Conservation (phyloP, 2,113 vertebrate genomes). For the Strigops habroptila region DNA sequence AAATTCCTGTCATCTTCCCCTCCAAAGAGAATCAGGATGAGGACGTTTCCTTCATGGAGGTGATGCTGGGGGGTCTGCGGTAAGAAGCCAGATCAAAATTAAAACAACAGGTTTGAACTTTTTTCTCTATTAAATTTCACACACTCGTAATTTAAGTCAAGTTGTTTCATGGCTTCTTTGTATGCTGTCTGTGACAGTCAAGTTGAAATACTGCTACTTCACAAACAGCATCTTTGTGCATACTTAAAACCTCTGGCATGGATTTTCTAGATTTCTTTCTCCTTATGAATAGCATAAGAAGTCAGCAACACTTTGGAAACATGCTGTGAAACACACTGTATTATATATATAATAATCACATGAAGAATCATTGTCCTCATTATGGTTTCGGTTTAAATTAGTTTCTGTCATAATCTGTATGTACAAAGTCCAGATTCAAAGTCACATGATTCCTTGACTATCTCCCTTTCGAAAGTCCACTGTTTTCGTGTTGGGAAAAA, state of each 20-base stretch:
- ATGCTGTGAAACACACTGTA: background rate
- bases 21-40: background rate
- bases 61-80: accelerated
- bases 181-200: background rate
- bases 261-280: background rate
- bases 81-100: background rate
- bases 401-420: background rate
- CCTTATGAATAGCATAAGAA: background rate
- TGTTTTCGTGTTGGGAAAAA: background rate
- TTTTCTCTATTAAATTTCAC: background rate
- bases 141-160: background rate
- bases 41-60: background rate
- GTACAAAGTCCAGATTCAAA: background rate
- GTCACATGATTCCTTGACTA: background rate
- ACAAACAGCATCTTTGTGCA: background rate
- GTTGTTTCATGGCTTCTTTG: background rate
- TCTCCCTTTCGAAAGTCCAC: background rate
- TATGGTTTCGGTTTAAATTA: background rate
- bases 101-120: background rate
- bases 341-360: background rate
- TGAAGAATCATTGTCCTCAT: background rate
- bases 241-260: background rate
- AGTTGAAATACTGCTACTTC: background rate
- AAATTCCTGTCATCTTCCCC: background rate
- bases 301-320: background rate